phyloP scores from a whole-genome alignment of 2,888 invertebrate genomes.

The Apamea crenata region DNA sequence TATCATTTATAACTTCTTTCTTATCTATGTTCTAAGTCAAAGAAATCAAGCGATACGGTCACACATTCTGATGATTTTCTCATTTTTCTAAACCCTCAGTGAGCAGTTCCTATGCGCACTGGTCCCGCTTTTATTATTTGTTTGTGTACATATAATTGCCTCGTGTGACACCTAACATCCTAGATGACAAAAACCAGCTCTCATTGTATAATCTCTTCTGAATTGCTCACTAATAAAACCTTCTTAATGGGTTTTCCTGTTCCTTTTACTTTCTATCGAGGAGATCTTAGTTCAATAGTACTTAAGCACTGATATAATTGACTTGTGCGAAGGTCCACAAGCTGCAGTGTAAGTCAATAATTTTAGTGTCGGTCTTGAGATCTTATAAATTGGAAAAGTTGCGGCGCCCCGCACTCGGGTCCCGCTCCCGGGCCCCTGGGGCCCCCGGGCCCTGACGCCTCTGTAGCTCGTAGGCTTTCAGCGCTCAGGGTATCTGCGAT shows the following conservation, averaged over 20 bases:
- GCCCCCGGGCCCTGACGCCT: neutral
- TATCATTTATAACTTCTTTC: no score
- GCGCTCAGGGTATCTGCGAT: conserved; percentile 35
- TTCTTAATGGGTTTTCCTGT: neutral
- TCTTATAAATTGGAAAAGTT: conserved; percentile 61
- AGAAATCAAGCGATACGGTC: neutral
- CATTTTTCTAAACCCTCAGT: neutral
- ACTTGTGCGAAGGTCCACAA: conserved; percentile 7
- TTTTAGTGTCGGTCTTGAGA: conserved; percentile 36
- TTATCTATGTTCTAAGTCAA: neutral
- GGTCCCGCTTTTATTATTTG: neutral
- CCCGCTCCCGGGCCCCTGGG: neutral
- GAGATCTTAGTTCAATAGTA: neutral
- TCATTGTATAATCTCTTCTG: neutral
- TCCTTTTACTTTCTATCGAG: neutral
- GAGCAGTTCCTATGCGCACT: neutral
- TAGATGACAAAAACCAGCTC: neutral
- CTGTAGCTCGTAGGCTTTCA: conserved; percentile 18
- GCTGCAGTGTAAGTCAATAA: conserved; percentile 45
- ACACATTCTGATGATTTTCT: neutral
- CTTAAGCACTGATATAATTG: conserved; percentile 8
- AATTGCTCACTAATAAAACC: neutral
- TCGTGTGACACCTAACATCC: neutral
- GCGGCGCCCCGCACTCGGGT: neutral
- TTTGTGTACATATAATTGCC: neutral